Base-by-base conservation (phyloP, 2,113 vertebrate genomes). In the Macroglossus sobrinus region DNA sequence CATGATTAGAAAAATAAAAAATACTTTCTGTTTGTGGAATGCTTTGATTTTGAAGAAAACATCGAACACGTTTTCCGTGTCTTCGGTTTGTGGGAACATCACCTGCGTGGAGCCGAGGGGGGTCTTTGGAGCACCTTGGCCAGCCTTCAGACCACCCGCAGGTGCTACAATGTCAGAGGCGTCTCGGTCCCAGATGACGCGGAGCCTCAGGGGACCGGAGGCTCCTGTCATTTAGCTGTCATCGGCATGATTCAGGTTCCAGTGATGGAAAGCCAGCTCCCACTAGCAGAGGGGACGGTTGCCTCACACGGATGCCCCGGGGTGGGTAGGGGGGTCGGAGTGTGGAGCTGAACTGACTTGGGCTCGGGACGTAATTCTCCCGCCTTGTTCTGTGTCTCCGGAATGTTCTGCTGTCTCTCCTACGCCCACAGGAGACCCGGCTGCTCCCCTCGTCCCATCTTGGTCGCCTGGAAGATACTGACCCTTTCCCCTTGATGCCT, bases 101-200 rank as follows among this genome's bases (percentile, higher is more conserved):
- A 14, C 40, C 45, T 43, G 45, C 19, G 0, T 2, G 1, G 22
- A 33, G 69, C 53, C 19, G 12, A 59, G 40, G 68, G 8, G 40
- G 15, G n/a, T n/a, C n/a, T 22, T 30, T 30, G 21, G 24, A 24
- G 24, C 24, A 3, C 1, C 12, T 55, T 8, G 24, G 5, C 26
- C 28, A 3, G 18, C 26, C 0, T 55, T 14, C 11, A n/a, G n/a
- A n/a, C n/a, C n/a, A n/a, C n/a, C 53, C 7, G 0, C 9, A 26
- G 28, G 78, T 28, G 38, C 40, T 21, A 12, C 63, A 28, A 82
- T 19, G 57, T 43, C 78, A 24, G 30, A 59, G 35, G 14, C 10
- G 24, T 24, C 13, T 10, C 57, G 45, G 30, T 55, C 24, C 50
- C 63, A 26, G n/a, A 4, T 38, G 4, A 19, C 50, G 19, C 5